Conservation (phyloP, 2,888 invertebrate genomes). For the Podabrus alpinus region DNA sequence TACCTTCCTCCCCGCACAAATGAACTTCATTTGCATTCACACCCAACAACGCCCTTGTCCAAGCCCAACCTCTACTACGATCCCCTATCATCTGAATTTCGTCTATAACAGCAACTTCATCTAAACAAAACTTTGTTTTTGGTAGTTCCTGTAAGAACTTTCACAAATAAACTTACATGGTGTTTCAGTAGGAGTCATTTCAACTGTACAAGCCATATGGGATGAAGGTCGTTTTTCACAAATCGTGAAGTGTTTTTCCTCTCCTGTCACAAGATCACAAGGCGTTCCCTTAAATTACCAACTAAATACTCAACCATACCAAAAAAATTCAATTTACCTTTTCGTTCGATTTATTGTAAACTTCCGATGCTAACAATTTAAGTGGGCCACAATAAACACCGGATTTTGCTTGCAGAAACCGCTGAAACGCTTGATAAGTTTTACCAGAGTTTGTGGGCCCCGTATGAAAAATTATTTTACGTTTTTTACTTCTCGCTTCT, state of each 20-base stretch:
- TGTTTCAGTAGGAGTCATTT: constrained; percentile 89
- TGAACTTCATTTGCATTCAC: constrained; percentile 92
- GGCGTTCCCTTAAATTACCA: constrained; percentile 80
- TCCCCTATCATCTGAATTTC: constrained; percentile 98
- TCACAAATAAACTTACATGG: constrained; percentile 65
- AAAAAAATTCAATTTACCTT: constrained; percentile 59
- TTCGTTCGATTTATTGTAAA: constrained; percentile 86
- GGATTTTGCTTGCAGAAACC: constrained; percentile 83
- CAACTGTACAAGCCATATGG: constrained; percentile 96
- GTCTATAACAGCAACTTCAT: constrained; percentile 97
- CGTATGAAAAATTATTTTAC: constrained; percentile 95
- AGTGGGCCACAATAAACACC: constrained; percentile 98
- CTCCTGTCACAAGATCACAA: constrained; percentile 97
- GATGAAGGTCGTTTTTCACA: constrained; percentile 70
- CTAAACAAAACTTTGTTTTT: constrained; percentile 57
- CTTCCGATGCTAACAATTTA: constrained; percentile 92
- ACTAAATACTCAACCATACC: neutral
- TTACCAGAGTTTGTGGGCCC: constrained; percentile 99
- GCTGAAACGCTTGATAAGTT: constrained; percentile 92
- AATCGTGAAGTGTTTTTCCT: constrained; percentile 82
- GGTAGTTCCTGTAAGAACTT: neutral
- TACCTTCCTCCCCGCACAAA: constrained; percentile 93
- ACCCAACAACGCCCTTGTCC: constrained; percentile 96
- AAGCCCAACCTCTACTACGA: constrained; percentile 93
- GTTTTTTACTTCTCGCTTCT: constrained; percentile 79